Evolutionary conservation across 2,797 vertebrate genomes (phyloP).

Genomic region (Pseudocheirus occidentalis): DNA sequence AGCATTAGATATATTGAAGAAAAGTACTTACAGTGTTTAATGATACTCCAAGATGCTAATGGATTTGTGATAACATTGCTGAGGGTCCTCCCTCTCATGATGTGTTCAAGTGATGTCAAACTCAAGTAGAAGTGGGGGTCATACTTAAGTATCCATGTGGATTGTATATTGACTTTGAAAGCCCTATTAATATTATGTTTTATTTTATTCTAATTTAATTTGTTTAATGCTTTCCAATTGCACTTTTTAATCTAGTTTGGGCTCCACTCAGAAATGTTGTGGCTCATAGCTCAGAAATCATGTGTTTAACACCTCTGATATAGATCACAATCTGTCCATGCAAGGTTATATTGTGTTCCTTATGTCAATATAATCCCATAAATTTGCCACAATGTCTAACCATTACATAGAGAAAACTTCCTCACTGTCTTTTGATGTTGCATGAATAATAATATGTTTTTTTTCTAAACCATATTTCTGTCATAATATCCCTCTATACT

Average conservation of each 20-base stretch:
- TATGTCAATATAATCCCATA: background rate
- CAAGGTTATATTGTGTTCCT: background rate
- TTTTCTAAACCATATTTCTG: conserved; percentile 23
- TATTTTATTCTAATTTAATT: background rate
- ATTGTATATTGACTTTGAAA: background rate
- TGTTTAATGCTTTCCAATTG: background rate
- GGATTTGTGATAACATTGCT: background rate
- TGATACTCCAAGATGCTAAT: background rate
- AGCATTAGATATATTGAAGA: conserved; percentile 1
- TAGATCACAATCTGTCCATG: background rate
- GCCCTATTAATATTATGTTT: background rate
- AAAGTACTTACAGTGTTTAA: background rate
- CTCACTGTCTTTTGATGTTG: background rate
- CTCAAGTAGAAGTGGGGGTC: background rate
- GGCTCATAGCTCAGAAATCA: background rate
- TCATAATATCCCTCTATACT: conserved; percentile 19
- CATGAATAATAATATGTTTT: background rate
- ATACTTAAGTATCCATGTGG: background rate
- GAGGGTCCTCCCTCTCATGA: background rate
- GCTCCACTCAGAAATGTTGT: background rate
- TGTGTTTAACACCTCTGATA: background rate
- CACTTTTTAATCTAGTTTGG: background rate
- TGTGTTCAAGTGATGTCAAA: background rate
- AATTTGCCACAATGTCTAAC: background rate
- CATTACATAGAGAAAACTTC: background rate